Conservation (phyloP, 2,888 invertebrate genomes). For the Formica aserva region DNA sequence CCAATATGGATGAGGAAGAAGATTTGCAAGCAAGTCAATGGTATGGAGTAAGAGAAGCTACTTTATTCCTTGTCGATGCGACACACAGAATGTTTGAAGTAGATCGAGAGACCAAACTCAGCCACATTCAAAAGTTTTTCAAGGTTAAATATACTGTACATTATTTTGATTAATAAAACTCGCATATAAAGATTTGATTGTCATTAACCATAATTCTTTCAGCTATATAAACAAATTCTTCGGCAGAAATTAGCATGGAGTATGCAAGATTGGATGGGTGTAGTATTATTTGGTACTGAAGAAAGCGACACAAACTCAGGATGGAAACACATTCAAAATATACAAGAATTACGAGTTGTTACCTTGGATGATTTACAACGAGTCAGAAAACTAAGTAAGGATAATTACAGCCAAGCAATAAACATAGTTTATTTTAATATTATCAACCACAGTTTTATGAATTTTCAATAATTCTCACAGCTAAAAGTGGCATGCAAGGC, state of each 20-base stretch:
- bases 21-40: slow-evolving; percentile 30
- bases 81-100: slow-evolving; percentile 72
- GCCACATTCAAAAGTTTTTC: slow-evolving; percentile 71
- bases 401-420: neutral
- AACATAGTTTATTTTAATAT: neutral
- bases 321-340: slow-evolving; percentile 64
- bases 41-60: slow-evolving; percentile 68
- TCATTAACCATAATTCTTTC: slow-evolving; percentile 3
- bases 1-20: slow-evolving; percentile 28
- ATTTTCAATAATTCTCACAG: slow-evolving; percentile 39
- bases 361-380: slow-evolving; percentile 55
- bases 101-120: slow-evolving; percentile 44
- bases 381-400: slow-evolving; percentile 66
- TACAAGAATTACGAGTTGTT: slow-evolving; percentile 66
- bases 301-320: slow-evolving; percentile 62
- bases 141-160: slow-evolving; percentile 59
- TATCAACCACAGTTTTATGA: neutral
- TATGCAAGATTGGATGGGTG: slow-evolving; percentile 75
- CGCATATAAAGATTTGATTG: neutral
- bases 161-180: neutral
- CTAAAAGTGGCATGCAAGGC: slow-evolving; percentile 36
- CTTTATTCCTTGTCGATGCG: slow-evolving; percentile 74
- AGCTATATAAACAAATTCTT: slow-evolving; percentile 70
- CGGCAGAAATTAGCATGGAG: slow-evolving; percentile 73
- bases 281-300: slow-evolving; percentile 72